Conservation (phyloP, 1,140 invertebrate genomes). For the Eriocheir sinensis region DNA sequence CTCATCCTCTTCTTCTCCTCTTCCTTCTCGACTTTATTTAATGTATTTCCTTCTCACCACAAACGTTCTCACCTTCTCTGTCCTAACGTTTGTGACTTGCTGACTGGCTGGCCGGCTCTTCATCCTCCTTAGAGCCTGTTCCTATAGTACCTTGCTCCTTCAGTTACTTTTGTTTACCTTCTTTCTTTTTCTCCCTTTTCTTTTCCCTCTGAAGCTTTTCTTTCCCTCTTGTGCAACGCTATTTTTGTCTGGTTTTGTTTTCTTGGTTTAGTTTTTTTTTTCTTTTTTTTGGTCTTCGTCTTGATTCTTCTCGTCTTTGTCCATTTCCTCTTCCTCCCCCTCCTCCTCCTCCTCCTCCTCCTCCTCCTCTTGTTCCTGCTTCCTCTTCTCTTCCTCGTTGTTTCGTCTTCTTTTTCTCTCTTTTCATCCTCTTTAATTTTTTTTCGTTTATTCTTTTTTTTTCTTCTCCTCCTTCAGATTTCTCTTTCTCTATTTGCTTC, state of each 20-base stretch:
- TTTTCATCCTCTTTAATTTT: neutral
- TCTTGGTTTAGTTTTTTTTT: too few species aligned
- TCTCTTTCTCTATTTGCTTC: neutral
- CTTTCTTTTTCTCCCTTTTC: neutral
- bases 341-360: constrained; percentile 23
- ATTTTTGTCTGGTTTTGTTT: neutral
- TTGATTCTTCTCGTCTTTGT: neutral
- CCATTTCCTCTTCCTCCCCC: neutral
- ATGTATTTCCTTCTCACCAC: neutral
- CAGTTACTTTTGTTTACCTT: neutral
- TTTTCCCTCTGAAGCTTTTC: neutral
- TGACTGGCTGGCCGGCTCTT: neutral
- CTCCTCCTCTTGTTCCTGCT: neutral
- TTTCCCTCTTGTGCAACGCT: neutral
- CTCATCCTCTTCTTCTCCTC: neutral
- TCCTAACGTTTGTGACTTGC: neutral
- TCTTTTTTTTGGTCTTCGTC: too few species aligned
- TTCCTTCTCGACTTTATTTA: neutral
- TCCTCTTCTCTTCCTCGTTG: neutral
- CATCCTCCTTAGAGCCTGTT: neutral
- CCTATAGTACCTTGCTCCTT: neutral
- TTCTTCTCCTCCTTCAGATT: neutral
- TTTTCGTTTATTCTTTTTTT: neutral
- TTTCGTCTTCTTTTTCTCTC: neutral
- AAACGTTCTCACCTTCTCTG: neutral